These are phyloP conservation scores for Drosophila leonis DNA, from an alignment of 2,888 invertebrate species.

Conservation along the genomic window DNA sequence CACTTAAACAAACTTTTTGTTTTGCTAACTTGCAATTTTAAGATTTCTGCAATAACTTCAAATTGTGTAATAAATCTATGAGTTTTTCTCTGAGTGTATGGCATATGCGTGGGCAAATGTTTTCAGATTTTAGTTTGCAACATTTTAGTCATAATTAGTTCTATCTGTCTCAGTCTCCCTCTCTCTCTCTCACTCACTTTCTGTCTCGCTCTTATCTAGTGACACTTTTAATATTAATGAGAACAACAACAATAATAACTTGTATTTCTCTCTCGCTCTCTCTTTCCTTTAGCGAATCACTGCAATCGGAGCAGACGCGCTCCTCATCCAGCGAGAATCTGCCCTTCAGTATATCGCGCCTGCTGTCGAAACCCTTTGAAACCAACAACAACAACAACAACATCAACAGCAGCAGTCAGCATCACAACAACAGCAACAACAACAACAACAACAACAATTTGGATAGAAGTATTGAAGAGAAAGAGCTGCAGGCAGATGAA, in stretches of 20 bases:
- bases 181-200: conserved; percentile 12
- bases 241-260: conserved; percentile 33
- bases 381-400: conserved; percentile 84
- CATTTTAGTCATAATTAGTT: conserved; percentile 69
- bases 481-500: conserved; percentile 83
- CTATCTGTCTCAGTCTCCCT: conserved; percentile 27
- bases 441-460: conserved; percentile 42
- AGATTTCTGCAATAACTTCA: no score
- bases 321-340: conserved; percentile 86
- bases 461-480: conserved; percentile 76
- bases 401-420: conserved; percentile 39
- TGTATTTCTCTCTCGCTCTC: background rate
- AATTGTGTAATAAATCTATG: no score
- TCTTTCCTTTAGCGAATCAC: conserved; percentile 82
- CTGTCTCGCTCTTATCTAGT: conserved; percentile 58
- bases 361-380: conserved; percentile 91
- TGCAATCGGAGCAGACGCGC: conserved; percentile 86
- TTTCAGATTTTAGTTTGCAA: conserved; percentile 24
- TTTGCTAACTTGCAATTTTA: no score
- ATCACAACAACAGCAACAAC: conserved; percentile 35
- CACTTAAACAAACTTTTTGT: no score
- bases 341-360: conserved; percentile 93
- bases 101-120: conserved; percentile 45
- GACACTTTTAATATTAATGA: conserved; percentile 70
- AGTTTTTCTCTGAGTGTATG: conserved; percentile 2